Conservation (phyloP, 2,888 invertebrate genomes). For the Meteorus colon region DNA sequence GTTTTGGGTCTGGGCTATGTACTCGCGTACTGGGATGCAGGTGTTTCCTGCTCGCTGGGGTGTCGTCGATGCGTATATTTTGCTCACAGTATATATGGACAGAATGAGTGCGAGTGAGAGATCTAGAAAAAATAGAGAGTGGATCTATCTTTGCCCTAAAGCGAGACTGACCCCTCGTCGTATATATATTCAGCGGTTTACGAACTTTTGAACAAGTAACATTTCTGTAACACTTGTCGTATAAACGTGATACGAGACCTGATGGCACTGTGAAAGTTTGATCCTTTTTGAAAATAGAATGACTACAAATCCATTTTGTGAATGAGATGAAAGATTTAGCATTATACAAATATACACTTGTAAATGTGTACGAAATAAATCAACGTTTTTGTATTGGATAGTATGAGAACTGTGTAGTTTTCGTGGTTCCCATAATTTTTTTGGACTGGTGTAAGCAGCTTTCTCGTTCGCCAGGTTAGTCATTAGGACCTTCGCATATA, state of each 20-base stretch:
- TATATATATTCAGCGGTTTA: background rate
- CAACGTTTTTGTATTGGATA: constrained; percentile 19
- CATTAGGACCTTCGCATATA: constrained; percentile 58
- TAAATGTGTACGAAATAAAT: background rate
- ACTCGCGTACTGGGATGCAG: constrained; percentile 39
- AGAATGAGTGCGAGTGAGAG: constrained; percentile 13
- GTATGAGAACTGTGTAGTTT: constrained; percentile 1
- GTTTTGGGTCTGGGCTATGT: constrained; percentile 54
- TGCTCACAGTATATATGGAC: constrained; percentile 21
- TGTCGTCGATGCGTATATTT: constrained; percentile 13
- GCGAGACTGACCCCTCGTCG: constrained; percentile 1
- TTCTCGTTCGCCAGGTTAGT: constrained; percentile 55
- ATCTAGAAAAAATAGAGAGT: constrained; percentile 1
- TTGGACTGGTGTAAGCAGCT: constrained; percentile 44
- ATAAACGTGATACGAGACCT: background rate
- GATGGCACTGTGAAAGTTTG: background rate
- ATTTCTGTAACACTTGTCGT: constrained; percentile 18
- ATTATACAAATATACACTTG: background rate
- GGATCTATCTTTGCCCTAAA: background rate
- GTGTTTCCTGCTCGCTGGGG: constrained; percentile 36
- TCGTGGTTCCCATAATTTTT: constrained; percentile 50
- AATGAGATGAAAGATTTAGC: background rate
- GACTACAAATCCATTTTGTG: constrained; percentile 5
- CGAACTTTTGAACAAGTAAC: background rate
- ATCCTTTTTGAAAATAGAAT: background rate